phyloP scores from a whole-genome alignment of 2,888 invertebrate species.

The Deilephila porcellus region DNA sequence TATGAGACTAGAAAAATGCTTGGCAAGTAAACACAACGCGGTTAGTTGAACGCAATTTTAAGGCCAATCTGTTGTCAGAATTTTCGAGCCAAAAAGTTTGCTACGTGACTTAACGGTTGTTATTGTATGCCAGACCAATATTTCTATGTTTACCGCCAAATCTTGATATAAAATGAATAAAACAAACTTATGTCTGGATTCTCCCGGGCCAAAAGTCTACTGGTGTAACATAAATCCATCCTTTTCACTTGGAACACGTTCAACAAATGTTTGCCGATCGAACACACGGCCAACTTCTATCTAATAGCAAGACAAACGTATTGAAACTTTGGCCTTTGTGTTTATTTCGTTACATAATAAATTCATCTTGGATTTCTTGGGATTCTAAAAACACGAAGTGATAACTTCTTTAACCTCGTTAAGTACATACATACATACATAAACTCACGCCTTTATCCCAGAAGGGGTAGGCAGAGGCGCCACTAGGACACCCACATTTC shows the following conservation, averaged over 20 bases:
- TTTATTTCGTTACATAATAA: constrained; percentile 25
- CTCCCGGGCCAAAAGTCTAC: constrained; percentile 61
- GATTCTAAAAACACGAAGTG: no score
- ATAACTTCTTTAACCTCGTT: no score
- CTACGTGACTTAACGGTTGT: not conserved
- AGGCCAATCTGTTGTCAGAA: no score
- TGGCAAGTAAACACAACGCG: no score
- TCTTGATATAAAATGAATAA: constrained; percentile 11
- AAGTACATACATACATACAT: no score
- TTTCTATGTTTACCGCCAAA: not conserved
- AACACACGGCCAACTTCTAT: constrained; percentile 64
- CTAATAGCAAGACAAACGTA: constrained; percentile 73
- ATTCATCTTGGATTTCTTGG: not conserved
- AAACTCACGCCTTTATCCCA: no score
- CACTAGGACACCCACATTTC: no score
- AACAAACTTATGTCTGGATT: constrained; percentile 58
- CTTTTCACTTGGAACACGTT: constrained; percentile 77
- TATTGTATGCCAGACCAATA: constrained; percentile 21
- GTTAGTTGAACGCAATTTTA: no score
- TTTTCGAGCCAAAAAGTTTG: no score
- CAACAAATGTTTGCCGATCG: constrained; percentile 74
- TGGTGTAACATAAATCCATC: constrained; percentile 70
- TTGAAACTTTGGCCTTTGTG: constrained; percentile 59
- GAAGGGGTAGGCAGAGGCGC: no score
- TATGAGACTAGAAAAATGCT: no score